Percentiles rank a stretch among this genome's conserved stretches.
These are phyloP conservation scores for Geococcyx californianus DNA, from an alignment of 2,113 vertebrate genomes.

Conservation along the genomic window DNA sequence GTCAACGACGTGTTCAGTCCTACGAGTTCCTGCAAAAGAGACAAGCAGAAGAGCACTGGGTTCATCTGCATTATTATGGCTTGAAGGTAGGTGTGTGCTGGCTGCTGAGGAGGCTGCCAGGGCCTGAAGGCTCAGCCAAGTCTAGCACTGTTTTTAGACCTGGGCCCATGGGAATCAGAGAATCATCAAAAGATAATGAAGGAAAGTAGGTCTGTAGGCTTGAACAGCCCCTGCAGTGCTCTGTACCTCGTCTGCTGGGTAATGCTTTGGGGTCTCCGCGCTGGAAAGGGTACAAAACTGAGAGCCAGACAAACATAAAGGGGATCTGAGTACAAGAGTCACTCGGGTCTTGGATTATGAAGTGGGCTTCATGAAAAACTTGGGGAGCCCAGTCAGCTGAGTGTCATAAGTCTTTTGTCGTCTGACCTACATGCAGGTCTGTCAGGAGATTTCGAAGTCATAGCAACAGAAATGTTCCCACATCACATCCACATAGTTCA, in stretches of 20 bases:
- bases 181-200: background rate
- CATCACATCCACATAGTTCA: background rate
- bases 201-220: background rate
- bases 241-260: background rate
- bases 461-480: background rate
- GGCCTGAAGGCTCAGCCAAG: background rate
- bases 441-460: background rate
- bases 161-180: background rate
- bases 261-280: background rate
- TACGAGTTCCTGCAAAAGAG: slow-evolving; percentile 98
- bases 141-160: background rate
- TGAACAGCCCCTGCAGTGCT: background rate
- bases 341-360: background rate
- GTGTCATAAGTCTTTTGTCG: background rate
- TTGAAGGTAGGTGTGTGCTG: slow-evolving; percentile 77
- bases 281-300: background rate
- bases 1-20: slow-evolving; percentile 91
- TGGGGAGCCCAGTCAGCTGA: background rate
- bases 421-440: background rate
- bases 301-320: background rate
- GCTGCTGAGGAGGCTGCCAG: background rate
- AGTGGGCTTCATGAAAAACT: background rate
- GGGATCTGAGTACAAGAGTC: background rate
- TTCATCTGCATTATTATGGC: slow-evolving; percentile 88
- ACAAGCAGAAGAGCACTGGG: slow-evolving; percentile 96